Evolutionary conservation across 2,888 invertebrate species (phyloP).

Genomic region (Melieria picta): DNA sequence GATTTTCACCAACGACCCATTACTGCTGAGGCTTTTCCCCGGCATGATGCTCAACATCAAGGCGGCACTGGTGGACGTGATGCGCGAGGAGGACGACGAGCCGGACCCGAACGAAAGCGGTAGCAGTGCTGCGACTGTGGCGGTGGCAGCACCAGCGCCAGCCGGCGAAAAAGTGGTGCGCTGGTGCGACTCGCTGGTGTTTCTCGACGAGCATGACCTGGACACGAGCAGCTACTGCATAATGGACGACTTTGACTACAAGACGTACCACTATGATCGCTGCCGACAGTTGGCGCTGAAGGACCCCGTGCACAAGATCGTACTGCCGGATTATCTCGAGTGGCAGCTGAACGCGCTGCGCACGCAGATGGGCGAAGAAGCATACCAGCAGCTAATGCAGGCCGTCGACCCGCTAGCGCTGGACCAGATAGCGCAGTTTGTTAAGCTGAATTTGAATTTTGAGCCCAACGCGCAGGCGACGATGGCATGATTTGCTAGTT

Average conservation of each 20-base stretch:
- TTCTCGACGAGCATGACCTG: constrained; percentile 63
- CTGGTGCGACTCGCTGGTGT: constrained; percentile 65
- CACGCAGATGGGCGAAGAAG: constrained; percentile 77
- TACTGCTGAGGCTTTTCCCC: constrained; percentile 77
- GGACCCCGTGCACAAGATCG: constrained; percentile 85
- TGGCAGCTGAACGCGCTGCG: constrained; percentile 77
- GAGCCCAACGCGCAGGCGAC: constrained; percentile 3
- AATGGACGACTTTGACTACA: constrained; percentile 69
- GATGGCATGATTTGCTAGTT: background rate
- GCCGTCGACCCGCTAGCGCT: constrained; percentile 79
- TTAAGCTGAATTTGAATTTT: constrained; percentile 46
- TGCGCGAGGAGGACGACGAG: constrained; percentile 78
- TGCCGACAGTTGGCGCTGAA: constrained; percentile 72
- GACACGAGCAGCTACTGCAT: constrained; percentile 57
- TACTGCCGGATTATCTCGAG: constrained; percentile 77
- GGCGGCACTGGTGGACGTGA: constrained; percentile 83
- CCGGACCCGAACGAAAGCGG: constrained; percentile 65
- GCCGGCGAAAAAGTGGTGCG: constrained; percentile 41
- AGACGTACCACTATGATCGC: constrained; percentile 79
- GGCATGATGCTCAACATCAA: constrained; percentile 78
- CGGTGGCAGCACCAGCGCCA: constrained; percentile 29
- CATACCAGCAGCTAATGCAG: constrained; percentile 79
- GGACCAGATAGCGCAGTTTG: constrained; percentile 75
- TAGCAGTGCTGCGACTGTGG: constrained; percentile 13
- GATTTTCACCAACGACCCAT: constrained; percentile 75